Conservation (phyloP, 2,888 invertebrate genomes). For the Drosophila maculinotata region DNA sequence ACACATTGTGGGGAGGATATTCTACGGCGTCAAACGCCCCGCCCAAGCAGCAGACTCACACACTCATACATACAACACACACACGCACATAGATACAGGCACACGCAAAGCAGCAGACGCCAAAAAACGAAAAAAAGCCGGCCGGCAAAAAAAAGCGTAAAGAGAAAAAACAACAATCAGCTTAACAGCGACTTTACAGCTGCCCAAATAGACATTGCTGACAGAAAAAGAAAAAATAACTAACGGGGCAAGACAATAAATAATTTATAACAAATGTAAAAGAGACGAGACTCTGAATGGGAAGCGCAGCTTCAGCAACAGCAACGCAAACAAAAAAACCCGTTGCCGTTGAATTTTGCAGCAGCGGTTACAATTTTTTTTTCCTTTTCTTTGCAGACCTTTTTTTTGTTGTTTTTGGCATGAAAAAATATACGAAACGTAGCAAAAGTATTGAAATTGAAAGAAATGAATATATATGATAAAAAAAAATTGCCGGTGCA, state of each 20-base stretch:
- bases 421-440: conserved; percentile 41
- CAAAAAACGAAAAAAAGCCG: conserved; percentile 62
- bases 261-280: conserved; percentile 70
- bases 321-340: conserved; percentile 50
- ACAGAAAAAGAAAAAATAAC: conserved; percentile 27
- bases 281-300: conserved; percentile 34
- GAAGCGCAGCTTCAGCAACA: conserved; percentile 40
- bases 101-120: conserved; percentile 49
- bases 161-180: conserved; percentile 44
- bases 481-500: conserved; percentile 14
- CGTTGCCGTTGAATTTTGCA: conserved; percentile 56
- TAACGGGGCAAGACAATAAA: conserved; percentile 69
- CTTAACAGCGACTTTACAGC: conserved; percentile 48
- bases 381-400: conserved; percentile 42
- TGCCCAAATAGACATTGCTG: conserved; percentile 38
- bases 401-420: conserved; percentile 28
- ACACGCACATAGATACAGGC: conserved; percentile 28
- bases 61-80: conserved; percentile 26
- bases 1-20: conserved; percentile 67
- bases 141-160: conserved; percentile 54
- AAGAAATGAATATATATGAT: not conserved
- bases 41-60: conserved; percentile 53
- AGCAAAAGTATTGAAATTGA: conserved; percentile 27
- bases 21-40: conserved; percentile 62
- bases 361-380: conserved; percentile 37